These are phyloP conservation scores for Metellina segmentata DNA, from an alignment of 2,888 invertebrate species.

Conservation along the genomic window DNA sequence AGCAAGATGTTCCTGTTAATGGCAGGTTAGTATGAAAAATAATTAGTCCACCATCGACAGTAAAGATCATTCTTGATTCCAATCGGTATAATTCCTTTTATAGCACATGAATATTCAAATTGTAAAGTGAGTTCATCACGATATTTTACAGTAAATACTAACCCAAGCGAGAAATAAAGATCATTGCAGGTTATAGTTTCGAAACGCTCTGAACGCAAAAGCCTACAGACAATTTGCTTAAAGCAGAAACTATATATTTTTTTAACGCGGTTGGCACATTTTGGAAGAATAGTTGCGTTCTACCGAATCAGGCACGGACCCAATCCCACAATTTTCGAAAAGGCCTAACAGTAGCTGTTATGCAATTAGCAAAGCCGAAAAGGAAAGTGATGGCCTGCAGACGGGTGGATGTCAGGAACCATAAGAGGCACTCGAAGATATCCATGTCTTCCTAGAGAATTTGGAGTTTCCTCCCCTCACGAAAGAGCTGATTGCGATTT, in stretches of 20 bases:
- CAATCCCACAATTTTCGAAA: conserved; percentile 66
- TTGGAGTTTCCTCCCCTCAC: neutral
- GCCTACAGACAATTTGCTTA: neutral
- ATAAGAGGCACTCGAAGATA: conserved; percentile 70
- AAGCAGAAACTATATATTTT: neutral
- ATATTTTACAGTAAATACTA: too few relatives aligned
- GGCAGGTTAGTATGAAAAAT: too few relatives aligned
- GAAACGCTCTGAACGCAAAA: too few relatives aligned
- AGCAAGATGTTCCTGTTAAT: too few relatives aligned
- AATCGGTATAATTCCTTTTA: too few relatives aligned
- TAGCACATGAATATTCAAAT: too few relatives aligned
- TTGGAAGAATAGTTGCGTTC: neutral
- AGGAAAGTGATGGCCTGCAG: conserved; percentile 62
- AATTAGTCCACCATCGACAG: too few relatives aligned
- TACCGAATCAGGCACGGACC: conserved; percentile 40
- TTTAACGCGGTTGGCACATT: conserved; percentile 1
- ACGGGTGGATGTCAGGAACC: conserved; percentile 58
- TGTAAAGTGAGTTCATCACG: too few relatives aligned
- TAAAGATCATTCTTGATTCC: too few relatives aligned
- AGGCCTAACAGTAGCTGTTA: conserved; percentile 63
- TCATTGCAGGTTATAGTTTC: too few relatives aligned
- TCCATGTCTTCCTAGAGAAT: conserved; percentile 29
- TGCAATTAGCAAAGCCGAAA: conserved; percentile 53
- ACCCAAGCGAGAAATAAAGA: too few relatives aligned
- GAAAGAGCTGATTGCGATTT: neutral